Evolutionary conservation across 2,888 invertebrate genomes (phyloP).

Genomic region (Hirtodrosophila confusa): DNA sequence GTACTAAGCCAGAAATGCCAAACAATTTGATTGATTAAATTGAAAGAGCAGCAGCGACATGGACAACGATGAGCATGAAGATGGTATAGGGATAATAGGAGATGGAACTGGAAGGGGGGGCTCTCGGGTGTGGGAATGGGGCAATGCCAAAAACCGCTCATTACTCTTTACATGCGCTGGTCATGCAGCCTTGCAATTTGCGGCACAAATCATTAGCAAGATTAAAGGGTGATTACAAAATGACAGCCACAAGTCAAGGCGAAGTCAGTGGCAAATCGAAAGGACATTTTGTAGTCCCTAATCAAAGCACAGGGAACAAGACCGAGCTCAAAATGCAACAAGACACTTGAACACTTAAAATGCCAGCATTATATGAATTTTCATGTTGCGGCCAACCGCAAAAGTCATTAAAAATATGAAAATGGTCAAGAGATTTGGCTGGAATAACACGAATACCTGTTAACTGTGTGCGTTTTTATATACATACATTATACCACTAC

Average conservation of each 20-base stretch:
- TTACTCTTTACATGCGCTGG: constrained; percentile 47
- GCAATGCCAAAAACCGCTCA: constrained; percentile 28
- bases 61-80: constrained; percentile 29
- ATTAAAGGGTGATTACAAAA: constrained; percentile 43
- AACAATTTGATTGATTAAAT: constrained; percentile 73
- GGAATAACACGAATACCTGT: constrained; percentile 16
- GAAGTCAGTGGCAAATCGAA: constrained; percentile 1
- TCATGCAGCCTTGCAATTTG: constrained; percentile 66
- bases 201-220: constrained; percentile 58
- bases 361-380: constrained; percentile 26
- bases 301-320: neutral
- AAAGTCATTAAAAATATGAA: constrained; percentile 56
- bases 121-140: neutral
- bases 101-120: neutral
- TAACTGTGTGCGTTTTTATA: neutral
- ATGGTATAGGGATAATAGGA: constrained; percentile 10
- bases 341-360: constrained; percentile 38
- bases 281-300: constrained; percentile 18
- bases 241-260: constrained; percentile 6
- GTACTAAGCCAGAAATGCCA: constrained; percentile 49
- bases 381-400: constrained; percentile 24
- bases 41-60: constrained; percentile 48
- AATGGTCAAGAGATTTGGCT: constrained; percentile 23
- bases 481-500: neutral
- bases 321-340: constrained; percentile 34